phyloP scores from a whole-genome alignment of 2,888 invertebrate species.

The Rhingia campestris region DNA sequence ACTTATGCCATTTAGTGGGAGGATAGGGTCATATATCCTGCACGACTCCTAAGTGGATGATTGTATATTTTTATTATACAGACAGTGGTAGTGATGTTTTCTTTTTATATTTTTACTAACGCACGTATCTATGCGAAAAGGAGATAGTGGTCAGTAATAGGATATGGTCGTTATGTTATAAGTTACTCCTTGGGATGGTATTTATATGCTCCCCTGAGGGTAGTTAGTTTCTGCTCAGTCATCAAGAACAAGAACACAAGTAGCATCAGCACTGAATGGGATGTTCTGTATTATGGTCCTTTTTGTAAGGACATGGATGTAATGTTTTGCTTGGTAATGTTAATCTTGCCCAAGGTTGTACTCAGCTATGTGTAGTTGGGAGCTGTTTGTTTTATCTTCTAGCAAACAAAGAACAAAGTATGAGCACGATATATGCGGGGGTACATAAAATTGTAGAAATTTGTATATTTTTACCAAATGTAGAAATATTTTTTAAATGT shows the following conservation, averaged over 20 bases:
- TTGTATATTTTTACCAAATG: too few species aligned
- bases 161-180: constrained; percentile 19
- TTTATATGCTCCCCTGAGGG: constrained; percentile 37
- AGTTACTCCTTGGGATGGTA: constrained; percentile 28
- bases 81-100: background rate
- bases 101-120: constrained; percentile 13
- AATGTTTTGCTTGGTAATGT: constrained; percentile 24
- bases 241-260: constrained; percentile 28
- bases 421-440: background rate
- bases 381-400: background rate
- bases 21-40: constrained; percentile 33
- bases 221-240: constrained; percentile 68
- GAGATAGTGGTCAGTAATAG: background rate
- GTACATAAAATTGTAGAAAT: too few species aligned
- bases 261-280: constrained; percentile 15
- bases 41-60: background rate
- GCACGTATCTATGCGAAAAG: background rate
- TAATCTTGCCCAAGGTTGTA: constrained; percentile 45
- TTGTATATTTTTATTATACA: constrained; percentile 40
- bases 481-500: too few species aligned
- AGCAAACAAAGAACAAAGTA: background rate
- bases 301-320: background rate
- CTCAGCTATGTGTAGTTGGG: constrained; percentile 3
- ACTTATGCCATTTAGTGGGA: constrained; percentile 28
- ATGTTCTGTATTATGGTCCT: constrained; percentile 2